Evolutionary conservation across 2,888 invertebrate genomes (phyloP).

Genomic region (Cryptus viduatorius): DNA sequence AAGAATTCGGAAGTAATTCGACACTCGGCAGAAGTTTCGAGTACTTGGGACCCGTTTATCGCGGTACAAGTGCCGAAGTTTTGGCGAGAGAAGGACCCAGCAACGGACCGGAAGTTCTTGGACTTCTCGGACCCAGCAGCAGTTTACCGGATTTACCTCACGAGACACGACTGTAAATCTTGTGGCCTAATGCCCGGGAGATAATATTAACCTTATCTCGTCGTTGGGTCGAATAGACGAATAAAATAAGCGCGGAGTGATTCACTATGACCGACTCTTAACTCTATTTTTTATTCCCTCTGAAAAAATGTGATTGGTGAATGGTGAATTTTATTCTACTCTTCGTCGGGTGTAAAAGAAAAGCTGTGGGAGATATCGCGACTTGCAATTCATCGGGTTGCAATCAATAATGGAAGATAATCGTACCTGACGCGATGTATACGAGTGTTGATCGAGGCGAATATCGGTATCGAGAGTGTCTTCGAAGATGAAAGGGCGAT

Average conservation of each 20-base stretch:
- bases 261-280: slow-evolving; percentile 18
- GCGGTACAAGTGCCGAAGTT: slow-evolving; percentile 86
- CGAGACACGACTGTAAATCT: slow-evolving; percentile 78
- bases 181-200: slow-evolving; percentile 47
- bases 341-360: slow-evolving; percentile 13
- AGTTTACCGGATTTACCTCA: slow-evolving; percentile 82
- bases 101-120: slow-evolving; percentile 75
- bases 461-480: background rate
- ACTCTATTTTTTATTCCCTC: slow-evolving; percentile 39
- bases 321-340: slow-evolving; percentile 43
- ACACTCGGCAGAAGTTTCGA: slow-evolving; percentile 72
- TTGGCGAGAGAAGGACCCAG: slow-evolving; percentile 80
- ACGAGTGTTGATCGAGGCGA: slow-evolving; percentile 37
- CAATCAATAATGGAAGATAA: slow-evolving; percentile 16
- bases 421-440: slow-evolving; percentile 56
- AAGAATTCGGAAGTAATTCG: slow-evolving; percentile 75
- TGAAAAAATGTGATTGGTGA: slow-evolving; percentile 64
- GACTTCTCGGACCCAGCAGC: slow-evolving; percentile 79
- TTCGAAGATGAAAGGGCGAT: background rate
- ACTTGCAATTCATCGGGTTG: slow-evolving; percentile 24
- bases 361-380: background rate
- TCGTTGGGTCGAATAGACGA: background rate
- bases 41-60: slow-evolving; percentile 85
- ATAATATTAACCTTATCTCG: slow-evolving; percentile 7
- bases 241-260: slow-evolving; percentile 38